Evolutionary conservation across 1,140 invertebrate species (phyloP), one percentile per base, ranked within the genome.

Genomic region (Colletes latitarsis): DNA sequence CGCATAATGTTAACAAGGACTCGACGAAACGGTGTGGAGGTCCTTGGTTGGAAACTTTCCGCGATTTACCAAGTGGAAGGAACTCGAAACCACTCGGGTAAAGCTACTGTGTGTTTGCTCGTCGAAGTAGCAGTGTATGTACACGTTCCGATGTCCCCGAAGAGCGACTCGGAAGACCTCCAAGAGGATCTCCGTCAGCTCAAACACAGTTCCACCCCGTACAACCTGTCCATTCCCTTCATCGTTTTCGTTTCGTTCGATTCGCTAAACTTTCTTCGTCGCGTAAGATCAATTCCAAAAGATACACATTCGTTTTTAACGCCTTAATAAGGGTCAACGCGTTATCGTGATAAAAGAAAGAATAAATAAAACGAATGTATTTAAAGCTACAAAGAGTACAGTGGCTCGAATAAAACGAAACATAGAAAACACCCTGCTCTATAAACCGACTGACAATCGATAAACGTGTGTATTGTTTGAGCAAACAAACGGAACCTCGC

Each of bases 51-150:
- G 3, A 57, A 76, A 70, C 12, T 82, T 52, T 19, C 53, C 43
- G 58, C n/a, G 43, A 82, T 58, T 83, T 41, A 15, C 4, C 73
- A 66, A 77, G 62, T 53, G 72, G 19, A 41, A 82, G 69, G 30
- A 64, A 82, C 46, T 30, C 12, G 63, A 82, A 72, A 82, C 57
- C 63, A 64, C 64, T 74, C 69, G n/a, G 53, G 19, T 14, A 69
- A 74, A 82, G 53, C 30, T 15, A 21, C 30, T 30, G 1, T 19
- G 5, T 21, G 62, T 74, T 74, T 80, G 63, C 52, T n/a, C 6
- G 64, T 52, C 62, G 49, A 21, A 19, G 30, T 74, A 49, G 14
- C 14, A 12, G 17, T 17, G 14, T 68, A 19, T 64, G 49, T 62
- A 74, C 41, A 55, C 43, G 55, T 10, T 21, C 41, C 14, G 39